Base-by-base conservation (phyloP, 2,888 invertebrate species). In the Monochamus alternatus region DNA sequence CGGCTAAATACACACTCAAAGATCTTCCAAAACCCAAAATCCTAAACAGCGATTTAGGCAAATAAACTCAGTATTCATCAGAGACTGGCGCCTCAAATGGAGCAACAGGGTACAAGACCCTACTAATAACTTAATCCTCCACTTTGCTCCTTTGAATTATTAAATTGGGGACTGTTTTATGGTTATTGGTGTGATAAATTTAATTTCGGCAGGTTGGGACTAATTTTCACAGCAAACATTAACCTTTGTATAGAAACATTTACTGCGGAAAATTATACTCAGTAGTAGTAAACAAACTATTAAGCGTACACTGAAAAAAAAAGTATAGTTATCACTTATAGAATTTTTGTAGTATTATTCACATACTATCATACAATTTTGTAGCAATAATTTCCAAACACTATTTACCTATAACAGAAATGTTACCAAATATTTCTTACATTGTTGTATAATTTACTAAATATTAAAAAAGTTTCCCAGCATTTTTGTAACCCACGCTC, bases 151-250 rank as follows among this genome's bases (percentile, higher is more conserved):
- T 55, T 14, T 55, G 55, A 55, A 55, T 55, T n/a, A 22, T 55
- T 55, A 22, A 55, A 14, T 7, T 55, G 3, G 14, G 52, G 52
- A n/a, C 10, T n/a, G 12, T n/a, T 52, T 55, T 55, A 55, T n/a
- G 14, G n/a, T 55, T 22, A 14, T 55, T 22, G 14, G 7, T 5
- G 55, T 55, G 55, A 55, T 55, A 55, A n/a, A 55, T 55, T 55
- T 55, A 55, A 55, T 55, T 55, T 55, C 3, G 55, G 55, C 55
- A 55, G 55, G 55, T 47, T n/a, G 55, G 14, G 55, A 55, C 38
- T 38, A 38, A 22, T 7, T 55, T 14, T 14, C 22, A 14, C 22
- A 7, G 4, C 22, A n/a, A 55, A 55, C 14, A 55, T 55, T 14
- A 55, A 55, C 14, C 14, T 14, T 5, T 3, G n/a, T 55, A 3